Base-by-base conservation (phyloP, 2,888 invertebrate genomes). In the Iselma pallidipennis region DNA sequence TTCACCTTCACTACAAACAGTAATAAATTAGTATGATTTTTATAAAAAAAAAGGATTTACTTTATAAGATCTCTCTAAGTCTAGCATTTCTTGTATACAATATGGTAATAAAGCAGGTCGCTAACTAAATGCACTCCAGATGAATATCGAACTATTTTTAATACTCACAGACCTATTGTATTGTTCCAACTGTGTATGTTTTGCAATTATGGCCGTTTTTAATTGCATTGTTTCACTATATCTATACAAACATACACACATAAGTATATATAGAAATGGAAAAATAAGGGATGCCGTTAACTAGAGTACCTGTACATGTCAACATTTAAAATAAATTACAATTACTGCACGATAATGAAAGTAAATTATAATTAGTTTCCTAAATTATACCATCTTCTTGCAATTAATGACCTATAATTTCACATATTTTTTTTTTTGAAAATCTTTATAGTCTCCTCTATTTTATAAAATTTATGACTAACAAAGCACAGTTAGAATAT, bases 11-110 rank as follows among this genome's bases (percentile, higher is more conserved):
- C 64, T 60, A 73, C 71, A 70, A 70, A 70, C 70, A 66, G 73
- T 68, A 75, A 76, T 76, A 76, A 76, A 76, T 76, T 74, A 74
- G 74, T 72, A 65, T 66, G 62, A 70, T 71, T 74, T 73, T 75
- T 74, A 73, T 67, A 4, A 21, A 45, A 45, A 45, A 66, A 66
- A 68, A 55, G 63, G 66, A 66, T 70, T 71, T 71, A 69, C 71
- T 75, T 74, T 75, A 74, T 75, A 74, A 74, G 71, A 73, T 68
- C 65, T 55, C 65, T 55, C 69, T 61, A 67, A 66, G 58, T 65
- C 66, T 63, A 56, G 64, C 63, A 55, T 57, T 65, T 42, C 29
- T 61, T 66, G 65, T 68, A 73, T 70, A 73, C 73, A 74, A 74
- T 74, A 74, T 73, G 74, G 72, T 74, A 73, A 74, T 74, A 73